Conservation (phyloP, 2,113 vertebrate genomes). For the Arizona elegans region DNA sequence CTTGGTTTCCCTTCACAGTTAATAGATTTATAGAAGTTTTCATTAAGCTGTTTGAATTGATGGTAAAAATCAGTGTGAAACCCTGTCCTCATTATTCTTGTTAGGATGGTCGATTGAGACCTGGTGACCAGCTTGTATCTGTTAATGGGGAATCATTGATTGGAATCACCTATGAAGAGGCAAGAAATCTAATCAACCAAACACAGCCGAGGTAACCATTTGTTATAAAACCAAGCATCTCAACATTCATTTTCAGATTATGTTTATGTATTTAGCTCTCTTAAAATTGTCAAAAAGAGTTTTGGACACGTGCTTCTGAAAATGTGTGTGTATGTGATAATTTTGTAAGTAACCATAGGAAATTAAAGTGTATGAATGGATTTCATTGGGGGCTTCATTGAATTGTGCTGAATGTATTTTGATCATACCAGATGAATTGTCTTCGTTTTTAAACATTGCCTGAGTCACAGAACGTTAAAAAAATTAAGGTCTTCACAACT, state of each 20-base stretch:
- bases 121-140: constrained; percentile 91
- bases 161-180: constrained; percentile 89
- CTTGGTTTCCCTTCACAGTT: background rate
- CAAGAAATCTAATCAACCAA: constrained; percentile 79
- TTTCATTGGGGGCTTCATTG: background rate
- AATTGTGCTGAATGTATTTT: background rate
- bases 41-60: background rate
- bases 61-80: background rate
- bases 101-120: constrained; percentile 88
- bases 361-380: background rate
- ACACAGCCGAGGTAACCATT: constrained; percentile 80
- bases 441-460: background rate
- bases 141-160: constrained; percentile 93
- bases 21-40: background rate
- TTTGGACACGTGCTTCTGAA: background rate
- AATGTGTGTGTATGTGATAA: background rate
- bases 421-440: background rate
- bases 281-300: background rate
- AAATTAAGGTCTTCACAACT: background rate
- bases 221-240: background rate
- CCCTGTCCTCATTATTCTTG: constrained; percentile 23
- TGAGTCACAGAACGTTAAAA: background rate
- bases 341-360: background rate
- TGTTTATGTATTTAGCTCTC: background rate
- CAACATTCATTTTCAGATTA: background rate